Base-by-base conservation (phyloP, 2,113 vertebrate species). In the Poicephalus gulielmi region DNA sequence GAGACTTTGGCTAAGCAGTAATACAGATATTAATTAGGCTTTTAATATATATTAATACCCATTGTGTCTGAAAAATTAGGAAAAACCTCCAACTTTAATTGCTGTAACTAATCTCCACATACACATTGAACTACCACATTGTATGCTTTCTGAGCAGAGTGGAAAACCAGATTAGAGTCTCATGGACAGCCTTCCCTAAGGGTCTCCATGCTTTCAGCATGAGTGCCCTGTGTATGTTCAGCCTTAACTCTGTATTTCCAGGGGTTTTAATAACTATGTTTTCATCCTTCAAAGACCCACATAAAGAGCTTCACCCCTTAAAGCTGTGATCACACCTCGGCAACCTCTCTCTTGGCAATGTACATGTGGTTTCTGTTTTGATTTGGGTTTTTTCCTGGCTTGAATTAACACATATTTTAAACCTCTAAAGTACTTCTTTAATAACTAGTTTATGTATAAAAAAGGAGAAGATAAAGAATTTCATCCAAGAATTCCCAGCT, bases 401-500 rank as follows among this genome's bases (percentile, higher is more conserved):
- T 68, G 83, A 94, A 94, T 83, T 76, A 96, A 87, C 91, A 92
- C 77, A 55, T 22, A 20, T 86, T 96, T 92, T 83, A 91, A 89
- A 76, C 49, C 74, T 94, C 47, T 57, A 69, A 92, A 43, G 31
- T 53, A 91, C 86, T 85, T 89, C 95, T 95, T 87, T 92, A 96
- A 94, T 95, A 96, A 94, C 80, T 64, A 25, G 13, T 27, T 92
- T 88, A 46, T 77, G 68, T 63, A 78, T 75, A 37, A 91, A 70
- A 82, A 92, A 46, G 18, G 23, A 90, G 88, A 91, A 92, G 91
- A 91, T 79, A 83, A 41, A 91, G 92, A 93, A 87, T 78, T 94
- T 67, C 49, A 88, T 88, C 92, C 86, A 88, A 90, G 94, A 94
- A 95, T 92, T 94, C 92, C 96, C 94, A 96, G 91, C 88, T 91